Evolutionary conservation across 2,113 vertebrate genomes (phyloP).

Genomic region (Corythaeola cristata): DNA sequence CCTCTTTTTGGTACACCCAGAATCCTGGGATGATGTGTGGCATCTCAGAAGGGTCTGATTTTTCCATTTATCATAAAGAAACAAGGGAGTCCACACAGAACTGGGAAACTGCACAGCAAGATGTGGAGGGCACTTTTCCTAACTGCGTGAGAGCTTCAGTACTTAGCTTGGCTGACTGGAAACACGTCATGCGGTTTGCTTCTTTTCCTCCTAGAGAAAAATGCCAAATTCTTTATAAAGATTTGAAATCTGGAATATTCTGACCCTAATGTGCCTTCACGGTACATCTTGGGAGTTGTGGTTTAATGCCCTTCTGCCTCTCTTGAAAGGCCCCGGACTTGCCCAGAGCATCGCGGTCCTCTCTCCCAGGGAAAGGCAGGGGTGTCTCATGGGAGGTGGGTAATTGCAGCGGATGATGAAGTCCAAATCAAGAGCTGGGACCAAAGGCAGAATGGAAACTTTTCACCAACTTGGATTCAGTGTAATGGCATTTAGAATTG

Average conservation of each 20-base stretch:
- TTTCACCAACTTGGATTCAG: not conserved
- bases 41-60: not conserved
- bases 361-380: not conserved
- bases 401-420: not conserved
- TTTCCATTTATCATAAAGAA: not conserved
- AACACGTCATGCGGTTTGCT: rapidly evolving
- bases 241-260: not conserved
- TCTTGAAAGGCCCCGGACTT: not conserved
- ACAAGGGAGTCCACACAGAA: not conserved
- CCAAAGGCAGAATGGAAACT: not conserved
- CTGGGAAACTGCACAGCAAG: not conserved
- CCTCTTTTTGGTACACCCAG: not conserved
- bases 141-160: not conserved
- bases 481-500: not conserved
- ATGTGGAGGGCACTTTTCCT: not conserved
- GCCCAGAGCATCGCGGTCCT: rapidly evolving
- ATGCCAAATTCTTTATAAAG: not conserved
- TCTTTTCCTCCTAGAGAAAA: not conserved
- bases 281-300: not conserved
- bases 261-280: not conserved
- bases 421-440: not conserved
- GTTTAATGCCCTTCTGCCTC: not conserved
- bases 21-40: not conserved
- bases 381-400: not conserved
- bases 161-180: not conserved